phyloP scores from a whole-genome alignment of 2,113 vertebrate species.

The Otus sunia region DNA sequence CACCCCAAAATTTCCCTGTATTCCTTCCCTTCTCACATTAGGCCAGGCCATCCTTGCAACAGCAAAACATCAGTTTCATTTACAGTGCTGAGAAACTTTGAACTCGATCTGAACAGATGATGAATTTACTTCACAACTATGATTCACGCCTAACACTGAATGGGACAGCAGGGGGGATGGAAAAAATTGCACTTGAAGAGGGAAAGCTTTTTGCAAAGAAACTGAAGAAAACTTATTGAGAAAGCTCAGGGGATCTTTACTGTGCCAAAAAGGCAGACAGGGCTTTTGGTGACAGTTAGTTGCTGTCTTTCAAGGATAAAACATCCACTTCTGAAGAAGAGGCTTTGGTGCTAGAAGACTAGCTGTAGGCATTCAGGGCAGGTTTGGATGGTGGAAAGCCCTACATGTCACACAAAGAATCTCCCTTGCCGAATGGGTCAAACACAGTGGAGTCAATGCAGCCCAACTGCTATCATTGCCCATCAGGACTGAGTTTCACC shows the following conservation, averaged over 20 bases:
- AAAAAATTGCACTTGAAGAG: neutral
- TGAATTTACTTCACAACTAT: neutral
- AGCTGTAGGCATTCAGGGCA: neutral
- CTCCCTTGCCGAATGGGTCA: neutral
- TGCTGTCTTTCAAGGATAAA: neutral
- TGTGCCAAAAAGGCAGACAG: neutral
- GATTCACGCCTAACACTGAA: neutral
- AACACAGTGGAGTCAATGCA: neutral
- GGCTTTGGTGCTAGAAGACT: neutral
- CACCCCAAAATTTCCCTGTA: neutral
- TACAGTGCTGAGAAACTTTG: neutral
- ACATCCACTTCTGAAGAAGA: neutral
- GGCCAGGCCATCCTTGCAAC: neutral
- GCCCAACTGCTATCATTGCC: neutral
- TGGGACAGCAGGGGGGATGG: neutral
- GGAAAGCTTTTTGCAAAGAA: neutral
- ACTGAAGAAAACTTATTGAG: neutral
- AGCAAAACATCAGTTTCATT: neutral
- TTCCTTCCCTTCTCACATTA: neutral
- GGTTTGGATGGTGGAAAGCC: neutral
- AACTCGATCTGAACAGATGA: neutral
- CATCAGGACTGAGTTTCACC: fast-evolving
- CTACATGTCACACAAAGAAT: neutral
- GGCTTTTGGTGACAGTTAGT: neutral
- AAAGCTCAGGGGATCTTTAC: neutral